phyloP scores from a whole-genome alignment of 2,888 invertebrate species.

The Cheilosia impressa region DNA sequence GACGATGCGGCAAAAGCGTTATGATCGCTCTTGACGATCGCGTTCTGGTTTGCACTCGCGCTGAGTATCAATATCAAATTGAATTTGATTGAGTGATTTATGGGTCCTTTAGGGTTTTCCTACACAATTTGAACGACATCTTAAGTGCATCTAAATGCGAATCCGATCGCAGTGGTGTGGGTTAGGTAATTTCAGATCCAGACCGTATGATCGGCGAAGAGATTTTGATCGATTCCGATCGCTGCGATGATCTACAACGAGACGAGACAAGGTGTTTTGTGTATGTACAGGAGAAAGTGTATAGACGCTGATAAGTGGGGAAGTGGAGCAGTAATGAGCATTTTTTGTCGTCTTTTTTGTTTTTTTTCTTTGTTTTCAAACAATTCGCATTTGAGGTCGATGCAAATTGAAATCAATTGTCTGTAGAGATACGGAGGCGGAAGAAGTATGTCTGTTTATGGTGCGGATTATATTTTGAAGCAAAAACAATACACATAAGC shows the following conservation, averaged over 20 bases:
- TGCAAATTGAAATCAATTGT: constrained; percentile 59
- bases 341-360: constrained; percentile 3
- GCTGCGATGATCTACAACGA: constrained; percentile 26
- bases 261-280: constrained; percentile 10
- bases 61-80: constrained; percentile 67
- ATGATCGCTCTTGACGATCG: constrained; percentile 37
- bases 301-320: constrained; percentile 51
- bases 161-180: constrained; percentile 4
- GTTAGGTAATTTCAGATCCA: constrained; percentile 65
- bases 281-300: constrained; percentile 53
- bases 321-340: constrained; percentile 61
- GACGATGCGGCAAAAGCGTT: constrained; percentile 22
- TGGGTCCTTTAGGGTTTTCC: constrained; percentile 49
- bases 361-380: constrained; percentile 36
- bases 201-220: constrained; percentile 37
- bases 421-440: constrained; percentile 42
- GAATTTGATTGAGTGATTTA: constrained; percentile 74
- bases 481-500: neutral
- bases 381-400: constrained; percentile 51
- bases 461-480: constrained; percentile 10
- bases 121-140: neutral
- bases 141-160: constrained; percentile 32
- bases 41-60: constrained; percentile 8
- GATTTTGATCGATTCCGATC: constrained; percentile 45
- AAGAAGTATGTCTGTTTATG: constrained; percentile 20